These are phyloP conservation scores for Leptopilina boulardi DNA, from an alignment of 1,140 invertebrate genomes.

Conservation along the genomic window DNA sequence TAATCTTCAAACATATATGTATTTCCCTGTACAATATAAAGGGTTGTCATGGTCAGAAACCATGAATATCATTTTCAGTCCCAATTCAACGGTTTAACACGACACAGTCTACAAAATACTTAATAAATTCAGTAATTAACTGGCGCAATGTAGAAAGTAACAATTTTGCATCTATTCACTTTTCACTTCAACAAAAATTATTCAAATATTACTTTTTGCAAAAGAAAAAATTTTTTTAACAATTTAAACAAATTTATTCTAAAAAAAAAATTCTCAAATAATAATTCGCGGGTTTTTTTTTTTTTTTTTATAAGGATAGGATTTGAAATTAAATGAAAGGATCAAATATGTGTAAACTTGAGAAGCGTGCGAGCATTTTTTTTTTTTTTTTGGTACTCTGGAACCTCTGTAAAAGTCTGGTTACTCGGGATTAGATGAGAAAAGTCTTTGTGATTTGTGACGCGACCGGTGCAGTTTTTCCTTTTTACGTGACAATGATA, in stretches of 20 bases:
- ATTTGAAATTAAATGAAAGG: neutral
- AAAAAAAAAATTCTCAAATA: too few species aligned
- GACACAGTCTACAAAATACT: neutral
- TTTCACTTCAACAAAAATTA: too few species aligned
- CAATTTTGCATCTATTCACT: too few species aligned
- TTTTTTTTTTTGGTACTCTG: neutral
- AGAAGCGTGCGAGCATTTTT: neutral
- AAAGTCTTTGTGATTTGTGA: constrained; percentile 26
- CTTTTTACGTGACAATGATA: neutral
- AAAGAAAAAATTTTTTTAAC: too few species aligned
- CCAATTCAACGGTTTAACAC: neutral
- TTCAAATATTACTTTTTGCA: too few species aligned
- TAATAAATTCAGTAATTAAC: neutral
- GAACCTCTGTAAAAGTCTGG: constrained; percentile 17
- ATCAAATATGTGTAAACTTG: constrained; percentile 6
- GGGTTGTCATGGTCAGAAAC: neutral
- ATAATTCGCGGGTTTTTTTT: too few species aligned
- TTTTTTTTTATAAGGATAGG: too few species aligned
- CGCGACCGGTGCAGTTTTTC: neutral
- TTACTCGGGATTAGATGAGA: constrained; percentile 10
- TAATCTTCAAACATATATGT: neutral
- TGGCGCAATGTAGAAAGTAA: too few species aligned
- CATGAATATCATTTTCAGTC: neutral
- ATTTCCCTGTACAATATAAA: neutral
- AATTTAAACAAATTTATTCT: too few species aligned